Percentiles rank a stretch among this genome's conserved stretches.
Evolutionary conservation across 2,888 invertebrate species (phyloP).

Genomic region (Oscheius sp.): DNA sequence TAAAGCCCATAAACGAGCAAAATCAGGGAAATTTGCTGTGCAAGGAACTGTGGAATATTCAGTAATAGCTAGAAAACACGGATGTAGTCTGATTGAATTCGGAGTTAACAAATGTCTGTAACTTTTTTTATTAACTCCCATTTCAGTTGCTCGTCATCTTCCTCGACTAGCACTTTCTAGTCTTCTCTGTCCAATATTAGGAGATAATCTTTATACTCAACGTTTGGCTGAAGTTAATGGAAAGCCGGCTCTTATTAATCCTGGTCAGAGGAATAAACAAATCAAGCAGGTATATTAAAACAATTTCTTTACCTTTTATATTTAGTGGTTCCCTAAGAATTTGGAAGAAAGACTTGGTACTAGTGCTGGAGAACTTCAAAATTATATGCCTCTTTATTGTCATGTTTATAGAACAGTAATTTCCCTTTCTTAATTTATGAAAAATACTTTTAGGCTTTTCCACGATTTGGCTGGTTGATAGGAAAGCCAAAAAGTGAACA

Average conservation of each 20-base stretch:
- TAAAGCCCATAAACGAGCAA: constrained; percentile 41
- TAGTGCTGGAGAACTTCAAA: constrained; percentile 24
- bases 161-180: constrained; percentile 53
- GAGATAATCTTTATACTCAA: constrained; percentile 54
- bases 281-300: constrained; percentile 26
- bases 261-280: not conserved
- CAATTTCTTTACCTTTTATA: not conserved
- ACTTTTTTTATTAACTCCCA: not conserved
- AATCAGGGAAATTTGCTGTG: constrained; percentile 52
- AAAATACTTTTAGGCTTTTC: constrained; percentile 26
- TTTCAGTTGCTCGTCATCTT: constrained; percentile 51
- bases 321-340: constrained; percentile 37
- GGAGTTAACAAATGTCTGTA: constrained; percentile 47
- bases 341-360: constrained; percentile 32
- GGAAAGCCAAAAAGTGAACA: constrained; percentile 27
- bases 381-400: constrained; percentile 48
- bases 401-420: constrained; percentile 51
- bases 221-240: constrained; percentile 42
- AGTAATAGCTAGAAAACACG: constrained; percentile 40
- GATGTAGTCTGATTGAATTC: constrained; percentile 47
- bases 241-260: constrained; percentile 23
- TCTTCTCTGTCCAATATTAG: constrained; percentile 47
- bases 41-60: constrained; percentile 47
- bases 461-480: constrained; percentile 34
- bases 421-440: not conserved